Conservation (phyloP, 2,113 vertebrate genomes). For the Colius striatus region DNA sequence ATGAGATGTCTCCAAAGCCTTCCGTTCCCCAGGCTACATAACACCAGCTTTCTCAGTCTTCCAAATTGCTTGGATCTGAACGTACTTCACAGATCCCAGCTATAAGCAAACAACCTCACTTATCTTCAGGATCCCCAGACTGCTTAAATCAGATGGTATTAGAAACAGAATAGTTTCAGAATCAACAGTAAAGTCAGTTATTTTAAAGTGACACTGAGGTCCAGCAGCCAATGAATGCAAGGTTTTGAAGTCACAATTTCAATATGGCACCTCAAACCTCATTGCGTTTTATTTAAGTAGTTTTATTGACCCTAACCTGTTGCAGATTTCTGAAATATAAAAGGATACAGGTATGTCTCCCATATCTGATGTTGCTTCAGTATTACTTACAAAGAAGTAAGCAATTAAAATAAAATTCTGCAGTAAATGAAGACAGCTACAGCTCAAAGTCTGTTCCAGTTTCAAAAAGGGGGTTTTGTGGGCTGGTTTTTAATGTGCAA, state of each 20-base stretch:
- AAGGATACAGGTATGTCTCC: neutral
- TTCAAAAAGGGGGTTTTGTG: neutral
- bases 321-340: neutral
- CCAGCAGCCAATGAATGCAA: neutral
- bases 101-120: accelerated
- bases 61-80: neutral
- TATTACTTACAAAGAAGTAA: neutral
- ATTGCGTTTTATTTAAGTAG: neutral
- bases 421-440: neutral
- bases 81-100: neutral
- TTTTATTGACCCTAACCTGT: neutral
- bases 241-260: neutral
- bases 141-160: neutral
- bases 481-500: neutral
- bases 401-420: neutral
- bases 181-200: neutral
- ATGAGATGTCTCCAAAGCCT: neutral
- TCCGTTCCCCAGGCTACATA: neutral
- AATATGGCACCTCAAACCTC: accelerated
- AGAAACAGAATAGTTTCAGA: neutral
- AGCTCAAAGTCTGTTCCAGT: neutral
- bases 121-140: neutral
- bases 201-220: neutral
- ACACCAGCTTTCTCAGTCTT: neutral
- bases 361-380: neutral